Conservation (phyloP, 2,797 vertebrate species). For the Pseudotriccus pelzelni region DNA sequence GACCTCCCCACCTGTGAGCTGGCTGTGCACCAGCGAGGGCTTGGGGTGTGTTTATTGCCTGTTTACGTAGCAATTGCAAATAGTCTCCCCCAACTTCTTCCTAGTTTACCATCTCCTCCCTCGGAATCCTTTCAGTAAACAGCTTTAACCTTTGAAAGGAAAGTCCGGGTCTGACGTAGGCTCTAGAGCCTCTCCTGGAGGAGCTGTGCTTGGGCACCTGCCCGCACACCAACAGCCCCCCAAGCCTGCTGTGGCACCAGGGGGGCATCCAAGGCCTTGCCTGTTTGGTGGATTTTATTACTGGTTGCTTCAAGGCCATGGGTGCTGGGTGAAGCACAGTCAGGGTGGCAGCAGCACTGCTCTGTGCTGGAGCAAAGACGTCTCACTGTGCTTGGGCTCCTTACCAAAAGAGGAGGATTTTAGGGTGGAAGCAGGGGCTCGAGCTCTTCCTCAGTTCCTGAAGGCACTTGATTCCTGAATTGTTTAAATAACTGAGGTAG, state of each 20-base stretch:
- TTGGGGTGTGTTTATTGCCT: not conserved
- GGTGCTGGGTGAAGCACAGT: not conserved
- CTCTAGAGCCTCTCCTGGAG: not conserved
- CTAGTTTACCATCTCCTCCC: not conserved
- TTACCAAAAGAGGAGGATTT: not conserved
- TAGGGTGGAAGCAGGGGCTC: not conserved
- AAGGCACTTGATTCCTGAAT: not conserved
- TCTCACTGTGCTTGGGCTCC: not conserved
- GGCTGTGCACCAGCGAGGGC: not conserved
- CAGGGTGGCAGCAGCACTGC: not conserved
- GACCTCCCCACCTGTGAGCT: not conserved
- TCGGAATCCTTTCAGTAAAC: constrained; percentile 42
- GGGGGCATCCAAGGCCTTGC: not conserved
- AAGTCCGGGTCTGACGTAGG: not conserved
- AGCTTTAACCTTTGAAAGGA: constrained; percentile 48
- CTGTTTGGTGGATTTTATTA: not conserved
- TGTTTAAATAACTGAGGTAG: not conserved
- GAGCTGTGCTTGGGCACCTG: not conserved
- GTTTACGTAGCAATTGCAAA: not conserved
- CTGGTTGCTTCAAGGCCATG: fast-evolving
- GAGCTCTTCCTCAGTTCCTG: not conserved
- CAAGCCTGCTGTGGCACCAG: fast-evolving
- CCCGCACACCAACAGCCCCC: not conserved
- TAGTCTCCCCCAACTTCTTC: not conserved
- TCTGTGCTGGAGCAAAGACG: not conserved